Evolutionary conservation across 2,797 vertebrate genomes (phyloP).

Genomic region (Molothrus ater): DNA sequence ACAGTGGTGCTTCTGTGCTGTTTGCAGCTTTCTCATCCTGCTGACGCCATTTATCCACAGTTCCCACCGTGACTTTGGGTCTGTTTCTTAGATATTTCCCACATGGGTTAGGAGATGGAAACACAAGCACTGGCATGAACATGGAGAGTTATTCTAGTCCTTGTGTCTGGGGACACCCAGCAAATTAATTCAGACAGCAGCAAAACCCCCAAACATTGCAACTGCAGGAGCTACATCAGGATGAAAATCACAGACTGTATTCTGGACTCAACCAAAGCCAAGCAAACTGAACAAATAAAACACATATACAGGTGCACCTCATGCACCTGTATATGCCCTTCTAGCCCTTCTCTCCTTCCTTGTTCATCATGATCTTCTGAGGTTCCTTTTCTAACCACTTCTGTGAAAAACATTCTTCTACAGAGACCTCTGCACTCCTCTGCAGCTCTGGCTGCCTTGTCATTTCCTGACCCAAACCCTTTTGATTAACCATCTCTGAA

Average conservation of each 20-base stretch:
- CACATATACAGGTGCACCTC: neutral
- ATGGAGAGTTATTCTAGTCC: neutral
- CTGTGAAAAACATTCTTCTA: neutral
- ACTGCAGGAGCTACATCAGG: neutral
- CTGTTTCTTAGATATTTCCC: neutral
- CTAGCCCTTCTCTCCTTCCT: neutral
- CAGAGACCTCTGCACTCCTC: neutral
- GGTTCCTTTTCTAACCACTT: neutral
- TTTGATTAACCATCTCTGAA: constrained; percentile 9
- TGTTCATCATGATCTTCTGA: neutral
- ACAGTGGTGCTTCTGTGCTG: neutral
- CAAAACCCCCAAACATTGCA: neutral
- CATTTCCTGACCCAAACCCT: neutral
- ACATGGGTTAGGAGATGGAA: neutral
- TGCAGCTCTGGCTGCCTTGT: neutral
- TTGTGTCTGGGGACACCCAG: neutral
- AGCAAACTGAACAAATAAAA: neutral
- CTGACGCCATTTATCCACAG: neutral
- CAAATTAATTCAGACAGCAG: neutral
- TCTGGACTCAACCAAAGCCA: neutral
- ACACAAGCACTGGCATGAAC: neutral
- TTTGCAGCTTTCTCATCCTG: neutral
- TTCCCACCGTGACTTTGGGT: neutral
- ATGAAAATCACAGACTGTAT: neutral
- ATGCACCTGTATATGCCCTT: no score